A percentile compares a stretch with the other conserved stretches of the same genome.
These are phyloP conservation scores for Chelonus insularis DNA, from an alignment of 1,140 invertebrate species.

Conservation along the genomic window DNA sequence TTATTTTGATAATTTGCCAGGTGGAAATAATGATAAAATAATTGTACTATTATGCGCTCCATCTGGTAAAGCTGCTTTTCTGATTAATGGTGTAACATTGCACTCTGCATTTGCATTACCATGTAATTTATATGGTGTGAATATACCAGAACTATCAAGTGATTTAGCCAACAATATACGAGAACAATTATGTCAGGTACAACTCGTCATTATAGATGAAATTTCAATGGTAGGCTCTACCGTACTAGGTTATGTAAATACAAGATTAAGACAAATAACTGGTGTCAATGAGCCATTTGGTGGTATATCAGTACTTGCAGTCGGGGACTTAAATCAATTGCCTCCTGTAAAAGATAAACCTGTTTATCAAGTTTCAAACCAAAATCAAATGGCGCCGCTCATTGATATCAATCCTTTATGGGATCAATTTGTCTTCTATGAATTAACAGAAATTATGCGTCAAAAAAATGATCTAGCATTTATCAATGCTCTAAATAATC, in stretches of 20 bases:
- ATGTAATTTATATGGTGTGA: constrained; percentile 23
- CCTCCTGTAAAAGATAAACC: constrained; percentile 32
- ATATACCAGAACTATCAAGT: constrained; percentile 9
- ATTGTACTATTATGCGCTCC: constrained; percentile 33
- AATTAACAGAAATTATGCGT: constrained; percentile 38
- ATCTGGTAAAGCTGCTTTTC: constrained; percentile 47
- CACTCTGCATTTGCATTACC: constrained; percentile 41
- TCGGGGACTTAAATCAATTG: constrained; percentile 39
- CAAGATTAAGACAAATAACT: constrained; percentile 41
- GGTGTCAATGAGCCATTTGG: constrained; percentile 30
- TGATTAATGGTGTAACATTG: constrained; percentile 37
- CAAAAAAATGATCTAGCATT: constrained; percentile 36
- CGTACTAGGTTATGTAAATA: constrained; percentile 36
- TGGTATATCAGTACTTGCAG: constrained; percentile 35
- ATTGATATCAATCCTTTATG: constrained; percentile 27
- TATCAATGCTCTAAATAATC: constrained; percentile 33
- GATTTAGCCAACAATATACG: constrained; percentile 22
- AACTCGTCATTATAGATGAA: constrained; percentile 49
- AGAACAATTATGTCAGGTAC: constrained; percentile 32
- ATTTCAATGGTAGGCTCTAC: constrained; percentile 42
- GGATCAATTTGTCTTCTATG: constrained; percentile 33
- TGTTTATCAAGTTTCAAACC: constrained; percentile 23
- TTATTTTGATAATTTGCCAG: constrained; percentile 16
- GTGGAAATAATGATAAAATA: constrained; percentile 5
- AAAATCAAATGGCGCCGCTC: background rate